phyloP scores from a whole-genome alignment of 2,888 invertebrate genomes.

The Punctoribates punctum region DNA sequence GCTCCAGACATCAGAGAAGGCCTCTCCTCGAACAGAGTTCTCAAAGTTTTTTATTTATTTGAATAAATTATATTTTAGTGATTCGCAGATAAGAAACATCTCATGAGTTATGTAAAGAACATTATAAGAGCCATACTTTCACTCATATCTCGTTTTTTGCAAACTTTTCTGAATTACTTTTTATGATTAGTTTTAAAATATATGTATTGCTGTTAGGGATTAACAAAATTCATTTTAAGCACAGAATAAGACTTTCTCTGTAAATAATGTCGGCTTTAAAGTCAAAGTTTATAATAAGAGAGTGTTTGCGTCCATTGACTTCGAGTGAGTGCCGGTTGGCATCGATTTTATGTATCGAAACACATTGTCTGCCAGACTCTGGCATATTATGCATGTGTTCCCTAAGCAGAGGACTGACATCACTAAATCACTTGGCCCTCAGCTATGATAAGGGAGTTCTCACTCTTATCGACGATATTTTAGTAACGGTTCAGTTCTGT shows the following conservation, averaged over 20 bases:
- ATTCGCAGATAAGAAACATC: not conserved
- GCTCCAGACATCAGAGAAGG: too few relatives aligned
- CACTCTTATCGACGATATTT: conserved; percentile 9
- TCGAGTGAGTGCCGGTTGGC: not conserved
- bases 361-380: not conserved
- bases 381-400: not conserved
- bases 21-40: not conserved
- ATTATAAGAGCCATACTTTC: not conserved
- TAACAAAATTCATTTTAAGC: not conserved
- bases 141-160: not conserved
- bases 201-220: conserved; percentile 30
- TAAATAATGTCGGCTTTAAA: not conserved
- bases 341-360: conserved; percentile 37
- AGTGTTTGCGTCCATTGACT: not conserved
- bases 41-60: conserved; percentile 14
- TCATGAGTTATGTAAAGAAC: not conserved
- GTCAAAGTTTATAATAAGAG: conserved; percentile 9
- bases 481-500: not conserved
- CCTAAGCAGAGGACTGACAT: not conserved
- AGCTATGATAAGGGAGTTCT: conserved; percentile 20
- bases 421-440: conserved; percentile 33
- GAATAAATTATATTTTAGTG: conserved; percentile 25
- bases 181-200: not conserved
- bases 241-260: not conserved
- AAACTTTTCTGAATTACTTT: conserved; percentile 6